Evolutionary conservation across 2,113 vertebrate species (phyloP).

Genomic region (Oryzias javanicus): DNA sequence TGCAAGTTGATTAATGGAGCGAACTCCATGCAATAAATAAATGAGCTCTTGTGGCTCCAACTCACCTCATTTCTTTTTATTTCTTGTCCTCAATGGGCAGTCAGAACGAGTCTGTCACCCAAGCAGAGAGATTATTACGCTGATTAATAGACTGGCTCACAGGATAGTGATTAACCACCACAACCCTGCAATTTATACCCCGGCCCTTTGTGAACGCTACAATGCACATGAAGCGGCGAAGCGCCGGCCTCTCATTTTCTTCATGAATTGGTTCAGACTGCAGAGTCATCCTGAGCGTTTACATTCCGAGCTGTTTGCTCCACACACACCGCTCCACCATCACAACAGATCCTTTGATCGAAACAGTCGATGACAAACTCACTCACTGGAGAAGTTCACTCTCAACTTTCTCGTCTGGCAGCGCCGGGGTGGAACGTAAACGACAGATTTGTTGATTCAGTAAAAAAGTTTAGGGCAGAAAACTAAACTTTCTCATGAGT

Average conservation of each 20-base stretch:
- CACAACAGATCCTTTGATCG: too few relatives aligned
- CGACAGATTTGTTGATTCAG: too few relatives aligned
- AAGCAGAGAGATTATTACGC: slow-evolving; percentile 13
- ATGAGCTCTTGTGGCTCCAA: slow-evolving; percentile 4
- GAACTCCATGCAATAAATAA: slow-evolving; percentile 1
- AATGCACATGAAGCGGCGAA: slow-evolving; percentile 7
- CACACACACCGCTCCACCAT: too few relatives aligned
- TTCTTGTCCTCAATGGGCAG: slow-evolving; percentile 7
- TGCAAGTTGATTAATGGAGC: slow-evolving; percentile 2
- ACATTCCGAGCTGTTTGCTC: too few relatives aligned
- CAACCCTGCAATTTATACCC: slow-evolving; percentile 10
- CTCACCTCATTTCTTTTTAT: slow-evolving; percentile 13
- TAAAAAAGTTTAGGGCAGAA: too few relatives aligned
- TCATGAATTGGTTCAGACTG: slow-evolving; percentile 1
- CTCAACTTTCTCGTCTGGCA: too few relatives aligned
- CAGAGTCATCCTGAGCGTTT: neutral
- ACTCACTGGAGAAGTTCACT: too few relatives aligned
- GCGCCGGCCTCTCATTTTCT: neutral
- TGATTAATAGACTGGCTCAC: slow-evolving; percentile 18
- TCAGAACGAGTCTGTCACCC: slow-evolving; percentile 4
- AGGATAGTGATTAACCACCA: slow-evolving; percentile 18
- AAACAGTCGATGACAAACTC: too few relatives aligned
- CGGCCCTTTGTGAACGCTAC: slow-evolving; percentile 3
- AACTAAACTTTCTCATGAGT: too few relatives aligned
- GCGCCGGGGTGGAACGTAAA: too few relatives aligned